Conservation (phyloP, 2,888 invertebrate species). For the Ischnus inquisitorius region DNA sequence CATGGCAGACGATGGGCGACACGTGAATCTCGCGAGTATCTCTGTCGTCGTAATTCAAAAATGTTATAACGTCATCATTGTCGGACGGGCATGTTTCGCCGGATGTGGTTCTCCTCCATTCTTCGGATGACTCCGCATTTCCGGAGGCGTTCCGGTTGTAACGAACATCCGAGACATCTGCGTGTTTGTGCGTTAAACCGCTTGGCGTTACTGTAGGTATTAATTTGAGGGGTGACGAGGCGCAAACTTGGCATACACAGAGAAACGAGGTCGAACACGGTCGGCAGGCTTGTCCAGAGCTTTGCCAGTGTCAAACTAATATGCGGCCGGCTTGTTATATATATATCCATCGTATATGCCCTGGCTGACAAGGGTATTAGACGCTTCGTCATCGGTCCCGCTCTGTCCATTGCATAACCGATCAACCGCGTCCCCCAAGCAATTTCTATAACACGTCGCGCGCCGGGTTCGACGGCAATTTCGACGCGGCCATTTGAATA, state of each 20-base stretch:
- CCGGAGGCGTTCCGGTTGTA: neutral
- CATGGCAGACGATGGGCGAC: conserved; percentile 17
- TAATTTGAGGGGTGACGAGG: conserved; percentile 19
- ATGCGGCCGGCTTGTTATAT: neutral
- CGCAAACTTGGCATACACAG: neutral
- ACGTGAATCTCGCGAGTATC: conserved; percentile 4
- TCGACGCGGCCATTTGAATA: conserved; percentile 33
- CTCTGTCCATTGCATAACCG: conserved; percentile 14
- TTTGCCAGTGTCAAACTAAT: conserved; percentile 34
- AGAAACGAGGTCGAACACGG: conserved; percentile 5
- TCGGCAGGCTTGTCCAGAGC: conserved; percentile 45
- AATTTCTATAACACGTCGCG: neutral
- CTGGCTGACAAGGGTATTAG: conserved; percentile 47
- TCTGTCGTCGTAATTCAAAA: neutral
- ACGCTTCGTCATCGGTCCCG: conserved; percentile 35
- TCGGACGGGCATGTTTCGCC: neutral
- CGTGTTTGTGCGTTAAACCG: neutral
- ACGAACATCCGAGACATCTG: neutral
- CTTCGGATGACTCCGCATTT: neutral
- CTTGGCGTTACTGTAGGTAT: neutral
- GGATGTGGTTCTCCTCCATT: neutral
- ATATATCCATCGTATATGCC: conserved; percentile 13
- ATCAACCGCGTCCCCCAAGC: conserved; percentile 18
- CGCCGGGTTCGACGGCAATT: conserved; percentile 9
- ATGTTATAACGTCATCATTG: neutral